Conservation (phyloP, 2,888 invertebrate genomes). For the Apoda limacodes region DNA sequence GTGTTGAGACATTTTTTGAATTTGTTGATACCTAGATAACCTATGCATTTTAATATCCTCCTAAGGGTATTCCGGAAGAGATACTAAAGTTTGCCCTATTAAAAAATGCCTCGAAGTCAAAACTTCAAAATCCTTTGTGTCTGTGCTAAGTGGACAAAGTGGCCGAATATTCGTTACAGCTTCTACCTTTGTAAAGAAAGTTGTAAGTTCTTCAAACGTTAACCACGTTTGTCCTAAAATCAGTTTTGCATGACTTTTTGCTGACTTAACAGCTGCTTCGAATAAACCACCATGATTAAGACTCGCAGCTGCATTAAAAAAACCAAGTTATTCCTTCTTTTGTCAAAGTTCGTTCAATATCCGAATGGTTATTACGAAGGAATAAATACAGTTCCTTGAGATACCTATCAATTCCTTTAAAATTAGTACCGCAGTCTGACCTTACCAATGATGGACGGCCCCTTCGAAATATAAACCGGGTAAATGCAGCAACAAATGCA, state of each 20-base stretch:
- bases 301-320: constrained; percentile 8
- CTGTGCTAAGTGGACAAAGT: constrained; percentile 3
- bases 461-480: no score
- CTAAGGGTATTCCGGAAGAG: constrained; percentile 4
- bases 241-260: constrained; percentile 1
- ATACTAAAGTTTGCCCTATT: constrained; percentile 5
- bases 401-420: no score
- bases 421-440: no score
- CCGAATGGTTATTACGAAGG: no score
- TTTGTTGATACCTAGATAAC: constrained; percentile 4
- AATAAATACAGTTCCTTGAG: no score
- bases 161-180: constrained; percentile 4
- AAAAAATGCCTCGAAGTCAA: constrained; percentile 8
- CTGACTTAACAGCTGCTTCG: constrained; percentile 5
- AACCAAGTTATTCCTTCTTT: no score
- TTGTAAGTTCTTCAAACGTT: constrained; percentile 3
- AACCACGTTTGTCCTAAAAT: constrained; percentile 2
- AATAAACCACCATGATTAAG: constrained; percentile 2
- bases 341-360: no score
- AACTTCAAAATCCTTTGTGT: constrained; percentile 3
- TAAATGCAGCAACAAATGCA: no score
- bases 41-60: background rate
- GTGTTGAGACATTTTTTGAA: constrained; percentile 8
- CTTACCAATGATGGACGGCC: no score
- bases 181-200: constrained; percentile 5